Evolutionary conservation across 2,797 vertebrate genomes (phyloP).

Genomic region (Microtus obscurus): DNA sequence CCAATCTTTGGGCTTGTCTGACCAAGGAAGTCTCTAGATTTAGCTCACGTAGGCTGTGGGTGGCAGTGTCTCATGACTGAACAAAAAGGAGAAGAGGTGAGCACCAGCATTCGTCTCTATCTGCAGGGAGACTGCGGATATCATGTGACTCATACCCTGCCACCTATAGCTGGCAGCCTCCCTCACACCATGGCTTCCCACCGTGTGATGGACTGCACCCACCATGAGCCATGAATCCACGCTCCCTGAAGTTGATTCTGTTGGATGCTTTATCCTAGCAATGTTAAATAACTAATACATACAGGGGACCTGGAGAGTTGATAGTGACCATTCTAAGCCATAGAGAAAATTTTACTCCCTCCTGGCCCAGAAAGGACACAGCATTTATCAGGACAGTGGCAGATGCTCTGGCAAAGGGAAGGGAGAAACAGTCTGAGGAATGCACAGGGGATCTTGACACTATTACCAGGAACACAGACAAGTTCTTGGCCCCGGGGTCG

Average conservation of each 20-base stretch:
- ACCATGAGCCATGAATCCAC: not conserved
- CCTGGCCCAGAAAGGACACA: not conserved
- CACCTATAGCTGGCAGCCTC: not conserved
- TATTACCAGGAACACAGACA: not conserved
- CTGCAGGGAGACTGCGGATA: not conserved
- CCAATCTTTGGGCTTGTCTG: not conserved
- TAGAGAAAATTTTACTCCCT: too few relatives aligned
- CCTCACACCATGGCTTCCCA: not conserved
- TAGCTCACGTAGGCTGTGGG: not conserved
- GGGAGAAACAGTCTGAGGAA: too few relatives aligned
- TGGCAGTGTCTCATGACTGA: not conserved
- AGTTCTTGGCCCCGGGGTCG: not conserved
- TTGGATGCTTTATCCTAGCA: not conserved
- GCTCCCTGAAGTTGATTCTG: not conserved
- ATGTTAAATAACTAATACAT: not conserved
- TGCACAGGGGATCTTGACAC: rapidly evolving
- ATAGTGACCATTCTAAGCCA: not conserved
- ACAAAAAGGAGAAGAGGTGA: not conserved
- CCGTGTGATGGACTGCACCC: not conserved
- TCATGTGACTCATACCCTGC: not conserved
- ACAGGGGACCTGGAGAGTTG: not conserved
- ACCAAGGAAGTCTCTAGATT: not conserved
- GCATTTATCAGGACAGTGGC: not conserved
- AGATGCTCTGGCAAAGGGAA: not conserved
- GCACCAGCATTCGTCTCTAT: not conserved